Percentiles rank a stretch among this genome's conserved stretches.
Conservation (phyloP, 2,888 invertebrate species). For the Podabrus alpinus region DNA sequence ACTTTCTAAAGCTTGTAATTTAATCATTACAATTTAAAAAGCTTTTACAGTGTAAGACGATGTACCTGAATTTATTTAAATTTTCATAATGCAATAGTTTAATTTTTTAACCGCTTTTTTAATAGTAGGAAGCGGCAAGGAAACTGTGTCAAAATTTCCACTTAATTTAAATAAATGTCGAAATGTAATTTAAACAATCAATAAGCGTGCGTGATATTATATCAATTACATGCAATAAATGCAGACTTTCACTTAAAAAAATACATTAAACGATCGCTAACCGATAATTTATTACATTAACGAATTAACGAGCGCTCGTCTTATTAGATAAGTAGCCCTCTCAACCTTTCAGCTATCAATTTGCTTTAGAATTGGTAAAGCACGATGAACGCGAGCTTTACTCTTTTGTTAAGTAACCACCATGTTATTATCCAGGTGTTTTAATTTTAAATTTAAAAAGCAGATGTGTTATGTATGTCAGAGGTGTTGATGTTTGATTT, state of each 20-base stretch:
- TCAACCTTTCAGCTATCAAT: background rate
- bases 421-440: constrained; percentile 21
- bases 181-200: background rate
- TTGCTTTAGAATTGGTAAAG: background rate
- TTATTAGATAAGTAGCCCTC: background rate
- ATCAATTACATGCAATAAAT: background rate
- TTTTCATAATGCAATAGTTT: background rate
- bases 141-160: background rate
- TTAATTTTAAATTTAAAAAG: constrained; percentile 10
- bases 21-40: background rate
- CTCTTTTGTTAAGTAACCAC: background rate
- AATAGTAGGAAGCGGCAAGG: background rate
- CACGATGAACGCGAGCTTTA: background rate
- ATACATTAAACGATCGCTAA: background rate
- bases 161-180: background rate
- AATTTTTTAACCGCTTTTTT: background rate
- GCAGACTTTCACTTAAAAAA: background rate
- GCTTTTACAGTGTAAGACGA: background rate
- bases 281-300: background rate
- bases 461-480: constrained; percentile 22
- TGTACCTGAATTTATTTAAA: background rate
- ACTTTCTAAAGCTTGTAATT: background rate
- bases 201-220: background rate
- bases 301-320: background rate
- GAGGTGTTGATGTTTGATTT: constrained; percentile 26